Percentiles rank a stretch among this genome's conserved stretches.
phyloP scores from a whole-genome alignment of 2,888 invertebrate genomes.

The Spodoptera exigua region DNA sequence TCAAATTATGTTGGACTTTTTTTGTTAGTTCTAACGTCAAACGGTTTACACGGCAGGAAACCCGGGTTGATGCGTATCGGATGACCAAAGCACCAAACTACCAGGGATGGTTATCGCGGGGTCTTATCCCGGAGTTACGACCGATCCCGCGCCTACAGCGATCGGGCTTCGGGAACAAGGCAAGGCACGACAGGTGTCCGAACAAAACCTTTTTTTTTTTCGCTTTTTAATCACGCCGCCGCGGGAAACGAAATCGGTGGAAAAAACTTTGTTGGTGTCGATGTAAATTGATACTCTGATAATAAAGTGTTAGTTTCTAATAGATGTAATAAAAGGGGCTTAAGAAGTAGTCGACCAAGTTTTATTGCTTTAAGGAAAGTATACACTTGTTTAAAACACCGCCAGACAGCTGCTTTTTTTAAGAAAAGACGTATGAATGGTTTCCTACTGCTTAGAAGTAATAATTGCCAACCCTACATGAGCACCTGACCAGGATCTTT shows the following conservation, averaged over 20 bases:
- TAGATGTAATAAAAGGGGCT: constrained; percentile 32
- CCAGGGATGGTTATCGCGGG: constrained; percentile 71
- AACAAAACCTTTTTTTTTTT: constrained; percentile 21
- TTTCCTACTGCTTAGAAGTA: neutral
- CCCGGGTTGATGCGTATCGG: constrained; percentile 73
- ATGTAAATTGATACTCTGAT: constrained; percentile 43
- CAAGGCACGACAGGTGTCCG: constrained; percentile 48
- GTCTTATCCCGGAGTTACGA: constrained; percentile 69
- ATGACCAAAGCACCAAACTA: constrained; percentile 68
- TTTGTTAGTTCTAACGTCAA: constrained; percentile 50
- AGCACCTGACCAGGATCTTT: constrained; percentile 8
- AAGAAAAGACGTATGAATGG: no score
- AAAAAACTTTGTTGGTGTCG: constrained; percentile 40
- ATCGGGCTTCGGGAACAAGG: constrained; percentile 63
- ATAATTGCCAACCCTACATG: constrained; percentile 21
- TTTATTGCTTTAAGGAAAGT: constrained; percentile 13
- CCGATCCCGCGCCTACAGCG: constrained; percentile 71
- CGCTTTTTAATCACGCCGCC: constrained; percentile 44
- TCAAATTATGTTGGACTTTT: constrained; percentile 16
- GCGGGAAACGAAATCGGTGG: constrained; percentile 16
- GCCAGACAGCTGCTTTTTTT: no score
- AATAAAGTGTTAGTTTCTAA: constrained; percentile 40
- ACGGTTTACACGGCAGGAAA: constrained; percentile 66
- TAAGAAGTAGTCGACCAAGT: constrained; percentile 16
- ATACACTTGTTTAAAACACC: neutral